phyloP scores from a whole-genome alignment of 2,113 vertebrate species.

The Dendrocopos noguchii region DNA sequence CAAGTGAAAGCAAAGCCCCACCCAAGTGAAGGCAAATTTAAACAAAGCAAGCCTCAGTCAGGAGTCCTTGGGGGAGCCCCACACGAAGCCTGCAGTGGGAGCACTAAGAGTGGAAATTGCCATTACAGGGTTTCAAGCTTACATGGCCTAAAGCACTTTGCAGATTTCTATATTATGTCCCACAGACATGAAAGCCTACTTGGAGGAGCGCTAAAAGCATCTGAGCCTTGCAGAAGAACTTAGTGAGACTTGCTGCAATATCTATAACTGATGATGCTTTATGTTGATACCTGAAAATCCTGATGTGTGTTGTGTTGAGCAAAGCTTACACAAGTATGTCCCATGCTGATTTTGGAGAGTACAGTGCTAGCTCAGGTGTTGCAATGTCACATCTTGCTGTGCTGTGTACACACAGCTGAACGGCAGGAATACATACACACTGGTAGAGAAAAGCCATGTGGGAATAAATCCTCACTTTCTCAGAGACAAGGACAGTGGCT shows the following conservation, averaged over 20 bases:
- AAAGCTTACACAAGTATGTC: background rate
- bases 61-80: background rate
- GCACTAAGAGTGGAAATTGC: background rate
- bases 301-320: background rate
- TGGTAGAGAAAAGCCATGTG: background rate
- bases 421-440: background rate
- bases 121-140: background rate
- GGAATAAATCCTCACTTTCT: background rate
- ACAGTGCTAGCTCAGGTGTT: background rate
- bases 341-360: background rate
- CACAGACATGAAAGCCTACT: background rate
- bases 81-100: background rate
- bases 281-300: background rate
- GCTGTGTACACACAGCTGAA: background rate
- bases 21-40: background rate
- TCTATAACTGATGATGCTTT: background rate
- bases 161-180: rapidly evolving
- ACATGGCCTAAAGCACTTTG: background rate
- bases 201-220: background rate
- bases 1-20: background rate
- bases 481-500: rapidly evolving
- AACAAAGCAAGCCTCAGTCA: background rate
- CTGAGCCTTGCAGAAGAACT: background rate
- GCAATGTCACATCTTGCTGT: rapidly evolving
- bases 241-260: background rate